A percentile compares a stretch with the other conserved stretches of the same genome.
Evolutionary conservation across 2,888 invertebrate genomes (phyloP).

Genomic region (Hemithea aestivaria): DNA sequence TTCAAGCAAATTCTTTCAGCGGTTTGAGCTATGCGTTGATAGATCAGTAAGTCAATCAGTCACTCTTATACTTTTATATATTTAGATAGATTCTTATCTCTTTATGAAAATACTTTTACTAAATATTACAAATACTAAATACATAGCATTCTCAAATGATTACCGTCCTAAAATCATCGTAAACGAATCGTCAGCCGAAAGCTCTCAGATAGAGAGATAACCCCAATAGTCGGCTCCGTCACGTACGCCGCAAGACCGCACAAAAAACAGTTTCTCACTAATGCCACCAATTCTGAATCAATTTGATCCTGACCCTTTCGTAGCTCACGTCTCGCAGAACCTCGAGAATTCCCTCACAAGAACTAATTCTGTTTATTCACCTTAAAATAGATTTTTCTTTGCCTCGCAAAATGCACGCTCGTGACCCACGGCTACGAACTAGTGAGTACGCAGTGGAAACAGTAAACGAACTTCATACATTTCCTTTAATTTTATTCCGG

Average conservation of each 20-base stretch:
- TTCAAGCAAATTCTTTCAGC: too few species aligned
- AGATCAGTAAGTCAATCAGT: too few species aligned
- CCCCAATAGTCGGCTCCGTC: slow-evolving; percentile 3
- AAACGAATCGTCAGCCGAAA: too few species aligned
- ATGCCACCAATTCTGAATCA: slow-evolving; percentile 25
- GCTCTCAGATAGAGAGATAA: too few species aligned
- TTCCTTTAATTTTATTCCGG: too few species aligned
- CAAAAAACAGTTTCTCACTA: slow-evolving; percentile 20
- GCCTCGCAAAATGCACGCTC: slow-evolving; percentile 26
- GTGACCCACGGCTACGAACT: slow-evolving; percentile 22
- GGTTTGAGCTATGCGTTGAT: too few species aligned
- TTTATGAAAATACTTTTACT: too few species aligned
- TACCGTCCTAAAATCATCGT: too few species aligned
- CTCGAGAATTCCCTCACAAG: slow-evolving; percentile 23
- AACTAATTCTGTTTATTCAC: slow-evolving; percentile 26
- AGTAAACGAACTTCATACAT: not conserved
- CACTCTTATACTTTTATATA: too few species aligned
- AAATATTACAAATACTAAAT: too few species aligned
- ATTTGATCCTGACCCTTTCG: slow-evolving; percentile 16
- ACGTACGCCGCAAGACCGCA: slow-evolving; percentile 12
- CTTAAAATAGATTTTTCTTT: slow-evolving; percentile 27
- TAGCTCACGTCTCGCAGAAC: slow-evolving; percentile 22
- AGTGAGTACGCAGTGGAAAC: not conserved
- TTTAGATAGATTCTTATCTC: too few species aligned
- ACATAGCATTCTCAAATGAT: too few species aligned